Base-by-base conservation (phyloP, 2,888 invertebrate species). In the Odontocerum albicorne region DNA sequence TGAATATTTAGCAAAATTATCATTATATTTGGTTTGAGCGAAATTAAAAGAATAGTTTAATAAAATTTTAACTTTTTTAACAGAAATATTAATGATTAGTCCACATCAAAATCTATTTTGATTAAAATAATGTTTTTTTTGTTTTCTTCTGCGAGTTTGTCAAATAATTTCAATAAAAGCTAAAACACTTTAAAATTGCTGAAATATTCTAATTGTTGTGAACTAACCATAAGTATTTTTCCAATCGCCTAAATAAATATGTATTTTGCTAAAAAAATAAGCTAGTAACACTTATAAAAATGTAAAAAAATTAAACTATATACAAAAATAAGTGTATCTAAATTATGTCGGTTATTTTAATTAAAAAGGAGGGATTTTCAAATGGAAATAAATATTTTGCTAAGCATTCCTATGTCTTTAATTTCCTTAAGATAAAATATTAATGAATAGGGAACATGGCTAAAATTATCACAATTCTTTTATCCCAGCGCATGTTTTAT, bases 381-480 rank as follows among this genome's bases (percentile, higher is more conserved):
- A 27, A 32, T 32, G 12, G 16, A 36, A 45, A 38, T 45, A 45
- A 39, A 38, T 31, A 52, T 45, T 45, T 52, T 15, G 19, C 52
- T 45, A 45, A 52, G 44, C 45, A 31, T 16, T 36, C 17, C 6
- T 38, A 13, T 52, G 16, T 17, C 27, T 12, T 22, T 17, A 38
- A 31, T 36, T 32, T 21, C 20, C 31, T 43, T 45, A 39, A 4
- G 27, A 36, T 22, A 33, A 35, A 39, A 44, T 19, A 7, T 27
- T 21, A 44, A 44, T 16, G 31, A 36, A 52, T 46, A 53, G 32
- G 46, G 40, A 53, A 53, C 46, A 53, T 53, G 53, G 53, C 53
- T 44, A 36, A 53, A 46, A 40, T 53, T 46, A 53, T 53, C 53
- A 53, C 53, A 53, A 39, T 33, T 31, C 2, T 31, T 42, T 35